These are phyloP conservation scores for Clostera curtula DNA, from an alignment of 2,888 invertebrate genomes.

Conservation along the genomic window DNA sequence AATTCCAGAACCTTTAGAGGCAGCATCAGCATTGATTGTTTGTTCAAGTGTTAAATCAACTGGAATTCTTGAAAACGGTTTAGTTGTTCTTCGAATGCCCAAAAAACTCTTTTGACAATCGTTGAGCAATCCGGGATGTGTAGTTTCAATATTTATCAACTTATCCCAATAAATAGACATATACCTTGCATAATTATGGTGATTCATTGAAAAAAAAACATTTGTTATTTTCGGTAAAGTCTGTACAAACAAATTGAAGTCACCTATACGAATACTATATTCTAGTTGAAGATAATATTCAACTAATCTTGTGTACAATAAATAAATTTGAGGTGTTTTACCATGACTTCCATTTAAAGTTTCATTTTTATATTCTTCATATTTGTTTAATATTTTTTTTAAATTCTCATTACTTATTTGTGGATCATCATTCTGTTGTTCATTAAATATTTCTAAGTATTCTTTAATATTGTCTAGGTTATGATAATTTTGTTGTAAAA, in stretches of 20 bases:
- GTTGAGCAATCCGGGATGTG: constrained; percentile 15
- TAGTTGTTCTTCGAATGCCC: constrained; percentile 17
- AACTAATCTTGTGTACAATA: constrained; percentile 5
- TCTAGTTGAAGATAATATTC: constrained; percentile 2
- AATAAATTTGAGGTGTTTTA: constrained; percentile 8
- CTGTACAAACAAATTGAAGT: constrained; percentile 4
- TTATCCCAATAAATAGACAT: constrained; percentile 14
- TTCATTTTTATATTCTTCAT: constrained; percentile 2
- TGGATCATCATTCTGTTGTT: no score
- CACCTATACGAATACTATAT: constrained; percentile 3
- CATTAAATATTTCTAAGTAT: no score
- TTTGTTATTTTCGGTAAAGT: constrained; percentile 7
- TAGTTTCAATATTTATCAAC: constrained; percentile 13
- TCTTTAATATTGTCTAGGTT: no score
- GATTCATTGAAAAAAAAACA: constrained; percentile 16
- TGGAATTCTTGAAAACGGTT: constrained; percentile 19
- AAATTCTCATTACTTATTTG: constrained; percentile 2
- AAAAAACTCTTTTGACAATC: constrained; percentile 13
- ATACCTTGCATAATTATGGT: constrained; percentile 20
- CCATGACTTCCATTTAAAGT: constrained; percentile 4
- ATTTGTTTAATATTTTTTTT: constrained; percentile 1
- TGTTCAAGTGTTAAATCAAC: constrained; percentile 26
- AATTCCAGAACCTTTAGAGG: constrained; percentile 24
- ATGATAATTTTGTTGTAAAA: no score
- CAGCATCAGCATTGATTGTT: constrained; percentile 36